These are phyloP conservation scores for Mythimna pallens DNA, from an alignment of 2,888 invertebrate genomes.

Conservation along the genomic window DNA sequence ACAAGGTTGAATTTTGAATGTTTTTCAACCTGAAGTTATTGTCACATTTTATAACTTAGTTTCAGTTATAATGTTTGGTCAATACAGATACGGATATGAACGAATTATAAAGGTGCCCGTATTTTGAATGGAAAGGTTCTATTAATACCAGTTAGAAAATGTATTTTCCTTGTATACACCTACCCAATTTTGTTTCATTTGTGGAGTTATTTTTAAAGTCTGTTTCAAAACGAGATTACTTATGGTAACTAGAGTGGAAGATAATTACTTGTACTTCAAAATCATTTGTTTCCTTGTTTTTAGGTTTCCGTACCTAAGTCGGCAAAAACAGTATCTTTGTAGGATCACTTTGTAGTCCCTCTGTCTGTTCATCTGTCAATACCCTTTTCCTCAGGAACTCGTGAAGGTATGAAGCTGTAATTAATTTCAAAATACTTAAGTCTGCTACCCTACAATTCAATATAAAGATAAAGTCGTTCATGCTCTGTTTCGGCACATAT, in stretches of 20 bases:
- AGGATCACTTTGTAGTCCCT: no score
- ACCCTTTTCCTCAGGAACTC: no score
- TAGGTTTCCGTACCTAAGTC: no score
- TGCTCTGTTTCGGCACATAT: no score
- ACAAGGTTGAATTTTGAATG: conserved; percentile 44
- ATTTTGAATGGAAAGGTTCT: conserved; percentile 34
- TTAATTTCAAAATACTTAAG: no score
- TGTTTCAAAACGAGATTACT: conserved; percentile 1
- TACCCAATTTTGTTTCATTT: conserved; percentile 12
- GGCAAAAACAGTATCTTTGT: no score
- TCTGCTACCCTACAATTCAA: no score
- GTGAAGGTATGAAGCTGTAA: no score
- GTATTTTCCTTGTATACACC: conserved; percentile 9
- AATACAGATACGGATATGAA: conserved; percentile 52
- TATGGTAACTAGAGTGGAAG: background rate
- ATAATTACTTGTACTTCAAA: background rate
- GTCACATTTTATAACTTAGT: conserved; percentile 55
- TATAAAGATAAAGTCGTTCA: no score
- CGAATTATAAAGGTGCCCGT: conserved; percentile 37
- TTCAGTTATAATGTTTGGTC: conserved; percentile 54
- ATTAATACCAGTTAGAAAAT: conserved; percentile 15
- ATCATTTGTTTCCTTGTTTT: no score
- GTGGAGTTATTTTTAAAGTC: background rate
- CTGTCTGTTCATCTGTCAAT: no score
- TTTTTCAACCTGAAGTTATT: conserved; percentile 26